Conservation (phyloP, 2,113 vertebrate species). For the Rynchops niger region DNA sequence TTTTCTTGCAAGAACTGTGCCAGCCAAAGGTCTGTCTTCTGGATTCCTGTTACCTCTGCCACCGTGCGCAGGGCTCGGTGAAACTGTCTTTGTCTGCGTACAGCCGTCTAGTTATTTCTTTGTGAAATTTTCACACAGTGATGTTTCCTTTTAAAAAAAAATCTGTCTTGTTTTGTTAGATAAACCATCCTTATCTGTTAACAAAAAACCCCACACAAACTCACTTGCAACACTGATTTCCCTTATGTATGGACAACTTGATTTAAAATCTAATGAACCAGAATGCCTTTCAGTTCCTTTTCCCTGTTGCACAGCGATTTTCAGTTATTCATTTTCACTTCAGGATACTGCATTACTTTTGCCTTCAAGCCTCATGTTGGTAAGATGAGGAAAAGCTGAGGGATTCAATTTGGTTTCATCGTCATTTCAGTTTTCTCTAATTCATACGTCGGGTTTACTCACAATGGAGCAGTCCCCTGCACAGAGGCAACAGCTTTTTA, state of each 20-base stretch:
- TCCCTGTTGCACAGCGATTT: background rate
- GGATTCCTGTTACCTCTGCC: background rate
- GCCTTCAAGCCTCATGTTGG: background rate
- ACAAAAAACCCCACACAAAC: background rate
- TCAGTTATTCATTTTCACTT: background rate
- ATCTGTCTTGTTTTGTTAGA: background rate
- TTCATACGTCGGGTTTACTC: background rate
- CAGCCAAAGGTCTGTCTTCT: background rate
- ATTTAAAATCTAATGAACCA: background rate
- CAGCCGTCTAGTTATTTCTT: background rate
- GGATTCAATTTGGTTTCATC: background rate
- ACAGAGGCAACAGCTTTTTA: background rate
- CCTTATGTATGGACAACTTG: background rate
- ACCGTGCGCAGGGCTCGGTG: background rate
- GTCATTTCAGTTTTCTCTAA: background rate
- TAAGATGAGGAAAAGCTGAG: background rate
- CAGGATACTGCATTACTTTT: background rate
- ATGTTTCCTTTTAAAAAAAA: background rate
- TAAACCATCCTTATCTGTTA: background rate
- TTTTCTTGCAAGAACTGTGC: background rate
- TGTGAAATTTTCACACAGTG: background rate
- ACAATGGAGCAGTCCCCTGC: background rate
- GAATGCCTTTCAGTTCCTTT: background rate
- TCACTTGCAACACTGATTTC: background rate
- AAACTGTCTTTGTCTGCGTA: background rate